Conservation (phyloP, 1,140 invertebrate genomes). For the Ceratitis capitata region DNA sequence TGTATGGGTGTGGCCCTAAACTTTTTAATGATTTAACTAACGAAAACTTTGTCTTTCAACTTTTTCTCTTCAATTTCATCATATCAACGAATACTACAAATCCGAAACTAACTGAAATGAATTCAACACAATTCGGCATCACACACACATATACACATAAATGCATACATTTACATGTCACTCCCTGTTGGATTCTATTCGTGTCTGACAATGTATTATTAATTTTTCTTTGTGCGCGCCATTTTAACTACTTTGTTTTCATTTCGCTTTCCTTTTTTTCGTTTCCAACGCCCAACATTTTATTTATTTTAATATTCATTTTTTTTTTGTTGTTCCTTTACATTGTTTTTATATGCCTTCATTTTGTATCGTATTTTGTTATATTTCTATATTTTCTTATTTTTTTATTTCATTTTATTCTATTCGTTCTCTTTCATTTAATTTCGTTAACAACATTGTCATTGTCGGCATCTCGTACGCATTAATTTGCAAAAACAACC, state of each 20-base stretch:
- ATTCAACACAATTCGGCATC: neutral
- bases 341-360: neutral
- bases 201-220: neutral
- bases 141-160: neutral
- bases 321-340: no score
- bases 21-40: slow-evolving; percentile 66
- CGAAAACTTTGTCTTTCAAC: slow-evolving; percentile 55
- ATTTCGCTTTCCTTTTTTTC: neutral
- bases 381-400: neutral
- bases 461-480: neutral
- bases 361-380: neutral
- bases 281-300: neutral
- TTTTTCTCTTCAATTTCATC: slow-evolving; percentile 47
- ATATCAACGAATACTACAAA: neutral
- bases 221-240: neutral
- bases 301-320: neutral
- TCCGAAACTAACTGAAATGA: neutral
- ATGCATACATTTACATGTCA: neutral
- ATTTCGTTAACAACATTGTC: neutral
- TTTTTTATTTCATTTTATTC: no score
- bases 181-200: neutral
- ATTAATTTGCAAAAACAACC: neutral
- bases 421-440: neutral
- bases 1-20: slow-evolving; percentile 51
- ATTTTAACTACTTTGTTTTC: neutral